Conservation (phyloP, 2,888 invertebrate genomes). For the Leucozona laternaria region DNA sequence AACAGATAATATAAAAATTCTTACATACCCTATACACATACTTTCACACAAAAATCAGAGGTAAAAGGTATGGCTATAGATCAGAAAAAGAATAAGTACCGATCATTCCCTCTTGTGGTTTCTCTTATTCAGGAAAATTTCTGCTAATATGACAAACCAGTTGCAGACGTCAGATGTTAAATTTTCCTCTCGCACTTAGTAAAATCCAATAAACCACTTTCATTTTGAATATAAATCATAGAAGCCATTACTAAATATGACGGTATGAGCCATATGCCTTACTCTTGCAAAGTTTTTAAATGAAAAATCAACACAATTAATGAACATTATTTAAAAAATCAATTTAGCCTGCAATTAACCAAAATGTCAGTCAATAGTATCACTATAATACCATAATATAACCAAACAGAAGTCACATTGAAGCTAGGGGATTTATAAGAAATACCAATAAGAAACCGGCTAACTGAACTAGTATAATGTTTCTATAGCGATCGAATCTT, state of each 20-base stretch:
- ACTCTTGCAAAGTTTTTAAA: constrained; percentile 3
- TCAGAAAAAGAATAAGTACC: too few relatives aligned
- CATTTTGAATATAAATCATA: constrained; percentile 2
- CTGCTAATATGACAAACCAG: too few relatives aligned
- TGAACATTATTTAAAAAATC: constrained; percentile 64
- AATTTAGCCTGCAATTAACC: constrained; percentile 72
- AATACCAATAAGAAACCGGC: constrained; percentile 42
- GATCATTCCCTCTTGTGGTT: too few relatives aligned
- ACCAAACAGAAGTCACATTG: constrained; percentile 35
- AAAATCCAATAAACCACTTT: constrained; percentile 16
- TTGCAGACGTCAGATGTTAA: too few relatives aligned
- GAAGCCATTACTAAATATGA: background rate
- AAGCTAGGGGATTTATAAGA: background rate
- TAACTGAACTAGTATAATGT: constrained; percentile 27
- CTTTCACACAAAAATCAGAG: too few relatives aligned
- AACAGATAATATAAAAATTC: too few relatives aligned
- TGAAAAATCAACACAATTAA: constrained; percentile 41
- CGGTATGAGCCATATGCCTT: constrained; percentile 10
- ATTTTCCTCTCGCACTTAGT: background rate
- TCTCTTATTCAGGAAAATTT: too few relatives aligned
- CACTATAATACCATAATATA: constrained; percentile 8
- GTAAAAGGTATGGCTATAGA: too few relatives aligned
- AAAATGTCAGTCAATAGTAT: constrained; percentile 69
- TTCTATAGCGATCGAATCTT: constrained; percentile 37
- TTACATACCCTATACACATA: too few relatives aligned